Evolutionary conservation across 2,888 invertebrate genomes (phyloP), one percentile per base, ranked within the genome.

Genomic region (Seira sanloemensis): DNA sequence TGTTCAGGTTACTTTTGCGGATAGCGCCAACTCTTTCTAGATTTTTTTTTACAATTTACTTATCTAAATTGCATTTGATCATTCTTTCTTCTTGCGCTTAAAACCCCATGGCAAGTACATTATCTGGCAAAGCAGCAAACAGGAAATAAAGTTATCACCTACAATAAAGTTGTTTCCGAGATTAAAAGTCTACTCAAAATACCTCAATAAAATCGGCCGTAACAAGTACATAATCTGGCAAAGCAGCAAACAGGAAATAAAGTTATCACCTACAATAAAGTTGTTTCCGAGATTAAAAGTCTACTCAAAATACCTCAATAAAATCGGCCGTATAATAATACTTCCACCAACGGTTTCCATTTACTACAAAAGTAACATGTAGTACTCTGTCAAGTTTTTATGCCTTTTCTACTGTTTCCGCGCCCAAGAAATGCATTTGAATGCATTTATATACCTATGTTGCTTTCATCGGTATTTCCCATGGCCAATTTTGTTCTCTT

Each of bases 11-110:
- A n/a, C n/a, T n/a, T n/a, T n/a, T n/a, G n/a, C n/a, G n/a, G n/a
- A n/a, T 12, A 62, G 21, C 4, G 2, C 21, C 16, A 12, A 62
- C 7, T 16, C 37, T 21, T 76, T 37, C 27, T 62, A 65, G 73
- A 76, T 75, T 75, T 81, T 71, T 73, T 50, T 71, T 69, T 62
- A 24, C 58, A 67, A 68, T 26, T 58, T 68, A 73, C 50, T 46
- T 37, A 7, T 77, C 23, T 12, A 16, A 16, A 78, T 74, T 21
- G 46, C 46, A 24, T 73, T 73, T 72, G 58, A 58, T 58, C 58
- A 58, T 58, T 58, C 58, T 16, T 18, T 18, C n/a, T 58, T 58
- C n/a, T n/a, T n/a, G n/a, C n/a, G n/a, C n/a, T n/a, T n/a, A n/a
- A n/a, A n/a, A n/a, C n/a, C n/a, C 58, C 7, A 16, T 18, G 2